phyloP scores from a whole-genome alignment of 2,888 invertebrate genomes.

The Argynnis bischoffii region DNA sequence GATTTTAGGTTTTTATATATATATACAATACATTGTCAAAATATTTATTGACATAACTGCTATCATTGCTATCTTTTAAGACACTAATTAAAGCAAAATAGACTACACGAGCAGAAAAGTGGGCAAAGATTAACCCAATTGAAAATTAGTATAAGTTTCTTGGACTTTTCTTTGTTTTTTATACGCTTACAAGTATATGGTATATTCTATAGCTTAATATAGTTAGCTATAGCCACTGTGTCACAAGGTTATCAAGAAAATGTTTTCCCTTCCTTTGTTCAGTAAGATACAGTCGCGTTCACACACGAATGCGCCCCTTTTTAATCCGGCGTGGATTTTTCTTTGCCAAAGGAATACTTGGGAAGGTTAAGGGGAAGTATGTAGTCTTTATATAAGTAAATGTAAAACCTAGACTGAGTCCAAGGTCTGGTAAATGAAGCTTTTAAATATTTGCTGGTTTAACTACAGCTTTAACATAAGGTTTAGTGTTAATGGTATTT shows the following conservation, averaged over 20 bases:
- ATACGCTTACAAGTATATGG: too few relatives aligned
- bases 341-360: conserved; percentile 63
- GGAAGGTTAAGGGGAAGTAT: conserved; percentile 46
- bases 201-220: neutral
- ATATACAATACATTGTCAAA: too few relatives aligned
- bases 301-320: conserved; percentile 76
- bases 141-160: too few relatives aligned
- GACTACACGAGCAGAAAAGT: too few relatives aligned
- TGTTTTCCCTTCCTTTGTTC: conserved; percentile 74
- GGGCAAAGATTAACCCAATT: neutral
- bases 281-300: conserved; percentile 73
- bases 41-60: too few relatives aligned
- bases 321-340: conserved; percentile 71
- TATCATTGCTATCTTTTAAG: too few relatives aligned
- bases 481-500: too few relatives aligned
- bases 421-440: conserved; percentile 10
- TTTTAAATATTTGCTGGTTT: conserved; percentile 5
- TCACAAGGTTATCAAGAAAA: conserved; percentile 51
- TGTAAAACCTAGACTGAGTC: conserved; percentile 7
- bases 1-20: too few relatives aligned
- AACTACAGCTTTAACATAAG: neutral
- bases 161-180: too few relatives aligned
- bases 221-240: conserved; percentile 35
- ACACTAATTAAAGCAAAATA: too few relatives aligned
- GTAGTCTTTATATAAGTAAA: neutral